phyloP scores from a whole-genome alignment of 2,113 vertebrate species.

The Apeltes quadracus region DNA sequence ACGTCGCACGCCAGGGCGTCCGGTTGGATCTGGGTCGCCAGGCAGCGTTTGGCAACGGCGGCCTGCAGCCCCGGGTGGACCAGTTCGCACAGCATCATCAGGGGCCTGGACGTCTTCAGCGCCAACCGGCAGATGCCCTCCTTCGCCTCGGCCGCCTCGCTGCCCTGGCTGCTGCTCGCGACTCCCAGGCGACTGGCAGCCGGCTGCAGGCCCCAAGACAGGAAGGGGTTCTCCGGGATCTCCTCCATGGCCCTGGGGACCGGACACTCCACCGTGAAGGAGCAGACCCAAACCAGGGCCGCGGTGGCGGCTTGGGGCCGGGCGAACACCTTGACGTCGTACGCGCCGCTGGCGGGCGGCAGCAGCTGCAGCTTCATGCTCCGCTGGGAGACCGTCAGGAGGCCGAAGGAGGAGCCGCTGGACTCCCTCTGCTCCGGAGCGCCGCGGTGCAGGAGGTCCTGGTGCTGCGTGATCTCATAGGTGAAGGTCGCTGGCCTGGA shows the following conservation, averaged over 20 bases:
- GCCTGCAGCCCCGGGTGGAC: conserved; percentile 69
- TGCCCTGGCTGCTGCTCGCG: conserved; percentile 62
- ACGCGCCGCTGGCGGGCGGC: conserved; percentile 74
- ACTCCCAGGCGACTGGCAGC: conserved; percentile 72
- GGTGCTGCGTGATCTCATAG: conserved; percentile 80
- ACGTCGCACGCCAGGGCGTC: conserved; percentile 78
- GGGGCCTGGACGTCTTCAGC: conserved; percentile 73
- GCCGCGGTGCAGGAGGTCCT: conserved; percentile 68
- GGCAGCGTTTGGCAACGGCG: conserved; percentile 74
- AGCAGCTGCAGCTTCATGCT: conserved; percentile 79
- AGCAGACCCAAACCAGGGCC: conserved; percentile 81
- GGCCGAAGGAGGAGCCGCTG: conserved; percentile 64
- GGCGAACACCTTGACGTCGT: conserved; percentile 83
- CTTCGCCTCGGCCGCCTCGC: conserved; percentile 66
- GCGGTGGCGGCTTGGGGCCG: conserved; percentile 55
- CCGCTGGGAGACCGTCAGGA: conserved; percentile 70
- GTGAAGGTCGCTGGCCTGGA: conserved; percentile 76
- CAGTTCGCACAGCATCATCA: conserved; percentile 79
- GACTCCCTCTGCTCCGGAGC: conserved; percentile 63
- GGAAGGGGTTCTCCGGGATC: conserved; percentile 80
- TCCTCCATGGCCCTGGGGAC: conserved; percentile 63
- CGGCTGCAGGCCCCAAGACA: conserved; percentile 81
- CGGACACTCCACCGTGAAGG: conserved; percentile 80
- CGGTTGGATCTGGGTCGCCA: conserved; percentile 79
- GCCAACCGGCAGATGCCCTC: conserved; percentile 64